phyloP scores from a whole-genome alignment of 2,888 invertebrate species.

The Cheiracanthium punctorium region DNA sequence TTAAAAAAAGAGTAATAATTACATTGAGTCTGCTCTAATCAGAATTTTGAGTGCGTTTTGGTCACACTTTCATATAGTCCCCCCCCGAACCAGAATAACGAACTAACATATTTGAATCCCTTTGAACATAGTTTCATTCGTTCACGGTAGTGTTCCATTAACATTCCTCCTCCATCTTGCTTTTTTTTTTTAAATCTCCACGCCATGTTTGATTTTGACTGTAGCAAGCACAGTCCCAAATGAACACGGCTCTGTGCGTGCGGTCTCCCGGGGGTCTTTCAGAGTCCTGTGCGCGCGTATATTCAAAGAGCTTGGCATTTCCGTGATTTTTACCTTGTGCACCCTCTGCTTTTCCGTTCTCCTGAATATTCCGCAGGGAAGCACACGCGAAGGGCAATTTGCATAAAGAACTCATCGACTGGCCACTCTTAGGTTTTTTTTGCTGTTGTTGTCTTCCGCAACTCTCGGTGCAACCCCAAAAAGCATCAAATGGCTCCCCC shows the following conservation, averaged over 20 bases:
- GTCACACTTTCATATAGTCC: too few relatives aligned
- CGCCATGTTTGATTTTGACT: constrained; percentile 18
- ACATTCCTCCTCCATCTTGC: constrained; percentile 24
- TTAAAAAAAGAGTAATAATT: too few relatives aligned
- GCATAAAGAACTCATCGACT: constrained; percentile 64
- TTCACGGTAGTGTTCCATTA: constrained; percentile 16
- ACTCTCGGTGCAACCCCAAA: constrained; percentile 11
- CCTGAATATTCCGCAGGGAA: constrained; percentile 35
- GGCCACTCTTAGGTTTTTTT: constrained; percentile 50
- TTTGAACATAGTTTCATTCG: too few relatives aligned
- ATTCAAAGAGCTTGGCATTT: constrained; percentile 28
- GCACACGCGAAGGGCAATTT: constrained; percentile 54
- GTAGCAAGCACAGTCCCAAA: constrained; percentile 22
- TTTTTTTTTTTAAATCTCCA: too few relatives aligned
- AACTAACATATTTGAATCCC: too few relatives aligned
- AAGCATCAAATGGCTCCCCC: constrained; percentile 42
- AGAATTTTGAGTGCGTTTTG: too few relatives aligned
- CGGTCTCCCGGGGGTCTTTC: neutral
- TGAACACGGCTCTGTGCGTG: constrained; percentile 26
- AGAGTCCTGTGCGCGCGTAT: constrained; percentile 19
- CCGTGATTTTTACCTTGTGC: constrained; percentile 42
- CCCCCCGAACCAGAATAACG: too few relatives aligned
- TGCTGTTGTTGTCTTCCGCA: too few relatives aligned
- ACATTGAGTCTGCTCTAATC: too few relatives aligned
- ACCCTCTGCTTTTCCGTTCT: neutral